Evolutionary conservation across 2,113 vertebrate species (phyloP), one percentile per base, ranked within the genome.

Genomic region (Zosterops lateralis): DNA sequence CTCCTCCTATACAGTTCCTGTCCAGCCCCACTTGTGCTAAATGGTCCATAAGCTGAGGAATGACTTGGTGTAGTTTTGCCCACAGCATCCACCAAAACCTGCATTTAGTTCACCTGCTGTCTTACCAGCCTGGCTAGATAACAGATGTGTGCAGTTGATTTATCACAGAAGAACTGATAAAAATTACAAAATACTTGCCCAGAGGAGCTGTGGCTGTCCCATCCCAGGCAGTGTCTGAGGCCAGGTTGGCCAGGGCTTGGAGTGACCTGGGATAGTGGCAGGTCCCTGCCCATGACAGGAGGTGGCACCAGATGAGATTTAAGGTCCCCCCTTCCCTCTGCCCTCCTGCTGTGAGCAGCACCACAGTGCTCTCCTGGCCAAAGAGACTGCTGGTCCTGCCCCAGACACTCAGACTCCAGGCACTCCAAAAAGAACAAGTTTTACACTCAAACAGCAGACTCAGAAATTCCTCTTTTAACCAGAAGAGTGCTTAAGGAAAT

Each of bases 301-400:
- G 16, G 7, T 13, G 42, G 40, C 31, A 54, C 29, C 17, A 14
- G n/a, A 36, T 31, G 71, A 12, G 45, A 44, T 45, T 32, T 53
- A 12, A 68, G 26, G 32, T 44, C 45, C 28, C 22, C 16, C 22
- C 12, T 32, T 51, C 21, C 36, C 36, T 56, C 9, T 25, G 29
- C 10, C 28, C 16, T 31, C 20, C 7, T 44, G 26, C 62, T 60
- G 32, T 44, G 36, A 51, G 53, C 36, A 60, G 26, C 36, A 32
- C 9, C 45, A 48, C 36, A 10, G 21, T 28, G 53, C 53, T 26
- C 36, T 34, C 20, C 61, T 42, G 60, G 34, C 42, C 31, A 8
- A 40, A 40, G 34, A 42, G 10, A 42, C 8, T 1, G 5, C 20
- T 1, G 1, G 10, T 44, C 2, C 0, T 19, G 21, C 7, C 7